phyloP scores from a whole-genome alignment of 1,140 invertebrate genomes.

The Adelges cooleyi region DNA sequence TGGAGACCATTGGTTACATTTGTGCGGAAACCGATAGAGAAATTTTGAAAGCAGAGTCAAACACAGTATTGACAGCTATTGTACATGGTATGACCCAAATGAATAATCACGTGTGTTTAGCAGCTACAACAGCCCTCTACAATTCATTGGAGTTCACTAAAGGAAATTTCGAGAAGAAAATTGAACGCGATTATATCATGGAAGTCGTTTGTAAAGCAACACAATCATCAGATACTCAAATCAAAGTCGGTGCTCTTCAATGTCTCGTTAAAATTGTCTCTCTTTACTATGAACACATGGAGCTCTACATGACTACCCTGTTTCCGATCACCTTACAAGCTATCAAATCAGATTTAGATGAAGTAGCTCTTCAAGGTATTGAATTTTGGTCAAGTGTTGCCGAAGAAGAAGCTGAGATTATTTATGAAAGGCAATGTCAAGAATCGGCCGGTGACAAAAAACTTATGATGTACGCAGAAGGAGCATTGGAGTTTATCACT shows the following conservation, averaged over 20 bases:
- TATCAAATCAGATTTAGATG: constrained; percentile 94
- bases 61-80: constrained; percentile 95
- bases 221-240: constrained; percentile 71
- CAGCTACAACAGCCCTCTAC: constrained; percentile 91
- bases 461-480: constrained; percentile 70
- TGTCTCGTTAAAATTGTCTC: constrained; percentile 99
- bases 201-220: constrained; percentile 94
- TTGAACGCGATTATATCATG: constrained; percentile 98
- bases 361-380: constrained; percentile 95
- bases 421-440: constrained; percentile 61
- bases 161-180: constrained; percentile 94
- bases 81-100: constrained; percentile 91
- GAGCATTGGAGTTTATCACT: constrained; percentile 87
- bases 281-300: constrained; percentile 98
- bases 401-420: constrained; percentile 96
- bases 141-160: constrained; percentile 98
- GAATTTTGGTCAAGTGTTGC: constrained; percentile 99
- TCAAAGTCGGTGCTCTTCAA: constrained; percentile 90
- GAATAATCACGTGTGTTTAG: constrained; percentile 75
- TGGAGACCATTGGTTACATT: constrained; percentile 92
- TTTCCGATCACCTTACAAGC: constrained; percentile 88
- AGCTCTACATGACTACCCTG: constrained; percentile 80
- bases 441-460: neutral
- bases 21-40: constrained; percentile 79
- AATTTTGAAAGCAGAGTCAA: constrained; percentile 79